phyloP scores from a whole-genome alignment of 2,797 vertebrate species.

The Pempheris klunzingeri region DNA sequence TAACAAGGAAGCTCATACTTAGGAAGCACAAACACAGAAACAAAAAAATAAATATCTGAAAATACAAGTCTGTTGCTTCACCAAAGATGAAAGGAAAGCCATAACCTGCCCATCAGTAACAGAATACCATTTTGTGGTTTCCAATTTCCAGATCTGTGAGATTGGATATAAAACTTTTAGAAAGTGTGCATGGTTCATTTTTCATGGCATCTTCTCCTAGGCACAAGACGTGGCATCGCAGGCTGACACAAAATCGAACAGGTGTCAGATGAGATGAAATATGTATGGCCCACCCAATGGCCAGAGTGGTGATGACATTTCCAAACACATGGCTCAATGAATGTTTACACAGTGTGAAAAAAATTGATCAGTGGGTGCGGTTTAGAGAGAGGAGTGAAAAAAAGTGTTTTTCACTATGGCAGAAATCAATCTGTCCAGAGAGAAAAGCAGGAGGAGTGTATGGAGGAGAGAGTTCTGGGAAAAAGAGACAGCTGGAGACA shows the following conservation, averaged over 20 bases:
- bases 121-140: constrained; percentile 30
- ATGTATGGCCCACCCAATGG: constrained; percentile 84
- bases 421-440: constrained; percentile 81
- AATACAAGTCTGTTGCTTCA: not conserved
- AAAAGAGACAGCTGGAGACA: constrained; percentile 42
- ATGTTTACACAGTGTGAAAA: constrained; percentile 86
- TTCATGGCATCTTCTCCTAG: constrained; percentile 72
- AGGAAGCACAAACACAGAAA: constrained; percentile 9
- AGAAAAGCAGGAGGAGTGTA: constrained; percentile 42
- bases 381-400: constrained; percentile 50
- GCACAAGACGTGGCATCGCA: constrained; percentile 48
- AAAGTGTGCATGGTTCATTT: constrained; percentile 77
- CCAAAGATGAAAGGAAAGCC: constrained; percentile 6
- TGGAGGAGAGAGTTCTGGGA: constrained; percentile 17
- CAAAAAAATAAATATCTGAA: constrained; percentile 6
- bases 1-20: constrained; percentile 4
- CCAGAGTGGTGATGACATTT: constrained; percentile 82
- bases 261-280: constrained; percentile 84
- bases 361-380: constrained; percentile 78
- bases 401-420: constrained; percentile 67
- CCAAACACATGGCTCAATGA: constrained; percentile 83
- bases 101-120: constrained; percentile 33
- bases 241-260: constrained; percentile 84
- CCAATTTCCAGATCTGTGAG: constrained; percentile 59
- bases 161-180: constrained; percentile 84